Conservation (phyloP, 2,888 invertebrate species). For the Siphlonurus alternatus region DNA sequence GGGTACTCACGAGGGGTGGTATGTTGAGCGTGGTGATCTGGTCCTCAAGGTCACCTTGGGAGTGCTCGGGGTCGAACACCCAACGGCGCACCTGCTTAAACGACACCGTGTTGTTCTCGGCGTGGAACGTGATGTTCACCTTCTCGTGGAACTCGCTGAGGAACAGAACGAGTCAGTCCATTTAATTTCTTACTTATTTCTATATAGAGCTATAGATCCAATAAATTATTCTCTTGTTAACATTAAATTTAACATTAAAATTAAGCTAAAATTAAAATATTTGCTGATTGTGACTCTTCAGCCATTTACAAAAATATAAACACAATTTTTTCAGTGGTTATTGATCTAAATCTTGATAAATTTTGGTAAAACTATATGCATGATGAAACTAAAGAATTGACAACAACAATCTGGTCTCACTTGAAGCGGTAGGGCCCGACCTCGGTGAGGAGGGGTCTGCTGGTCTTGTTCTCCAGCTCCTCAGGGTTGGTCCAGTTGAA, state of each 20-base stretch:
- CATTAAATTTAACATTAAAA: too few relatives aligned
- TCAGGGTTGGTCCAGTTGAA: conserved; percentile 71
- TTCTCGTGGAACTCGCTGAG: conserved; percentile 9
- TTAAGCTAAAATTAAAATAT: too few relatives aligned
- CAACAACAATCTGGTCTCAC: too few relatives aligned
- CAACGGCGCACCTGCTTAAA: conserved; percentile 7
- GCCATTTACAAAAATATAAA: too few relatives aligned
- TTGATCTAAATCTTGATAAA: too few relatives aligned
- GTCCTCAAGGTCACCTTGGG: conserved; percentile 7
- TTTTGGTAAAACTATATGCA: too few relatives aligned
- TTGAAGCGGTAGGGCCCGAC: conserved; percentile 9
- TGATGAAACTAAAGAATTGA: too few relatives aligned
- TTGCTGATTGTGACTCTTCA: too few relatives aligned
- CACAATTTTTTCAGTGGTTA: too few relatives aligned
- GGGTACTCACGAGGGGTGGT: conserved; percentile 7
- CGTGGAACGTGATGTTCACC: conserved; percentile 7
- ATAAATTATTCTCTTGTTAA: not conserved
- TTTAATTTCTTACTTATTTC: not conserved
- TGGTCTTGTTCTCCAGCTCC: conserved; percentile 20
- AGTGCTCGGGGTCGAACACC: conserved; percentile 4
- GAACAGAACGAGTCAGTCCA: too few relatives aligned
- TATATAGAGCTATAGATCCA: not conserved
- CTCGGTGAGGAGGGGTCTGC: conserved; percentile 4
- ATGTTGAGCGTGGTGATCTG: conserved; percentile 6
- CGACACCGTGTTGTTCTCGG: conserved; percentile 8